These are phyloP conservation scores for Megastigmus dorsalis DNA, from an alignment of 2,888 invertebrate species.

Conservation along the genomic window DNA sequence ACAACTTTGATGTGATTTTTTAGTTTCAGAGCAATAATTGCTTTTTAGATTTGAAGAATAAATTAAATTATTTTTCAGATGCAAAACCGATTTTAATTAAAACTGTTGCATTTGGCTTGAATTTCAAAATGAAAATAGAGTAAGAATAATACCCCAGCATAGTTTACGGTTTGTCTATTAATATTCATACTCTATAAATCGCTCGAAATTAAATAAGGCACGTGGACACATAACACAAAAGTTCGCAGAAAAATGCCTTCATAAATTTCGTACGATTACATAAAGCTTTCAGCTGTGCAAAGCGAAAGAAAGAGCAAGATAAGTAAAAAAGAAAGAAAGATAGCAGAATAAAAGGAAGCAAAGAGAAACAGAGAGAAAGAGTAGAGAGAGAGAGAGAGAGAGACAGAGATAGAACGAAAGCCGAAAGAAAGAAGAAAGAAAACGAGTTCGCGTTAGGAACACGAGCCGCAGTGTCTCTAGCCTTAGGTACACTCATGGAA, in stretches of 20 bases:
- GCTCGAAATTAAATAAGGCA: too few relatives aligned
- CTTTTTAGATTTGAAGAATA: too few relatives aligned
- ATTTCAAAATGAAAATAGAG: too few relatives aligned
- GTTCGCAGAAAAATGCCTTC: slow-evolving; percentile 1
- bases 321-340: background rate
- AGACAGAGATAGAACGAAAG: too few relatives aligned
- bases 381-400: background rate
- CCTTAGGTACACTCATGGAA: slow-evolving; percentile 47
- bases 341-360: background rate
- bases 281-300: slow-evolving; percentile 28
- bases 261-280: slow-evolving; percentile 41
- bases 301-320: background rate
- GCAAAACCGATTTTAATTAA: too few relatives aligned
- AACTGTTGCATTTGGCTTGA: too few relatives aligned
- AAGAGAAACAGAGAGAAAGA: background rate
- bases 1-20: too few relatives aligned
- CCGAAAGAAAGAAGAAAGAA: slow-evolving; percentile 11
- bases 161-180: too few relatives aligned
- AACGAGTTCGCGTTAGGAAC: slow-evolving; percentile 37
- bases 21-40: too few relatives aligned
- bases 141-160: too few relatives aligned
- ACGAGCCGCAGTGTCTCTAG: background rate
- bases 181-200: too few relatives aligned
- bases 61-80: too few relatives aligned
- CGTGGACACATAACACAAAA: background rate